These are phyloP conservation scores for Cottus gobio DNA, from an alignment of 2,113 vertebrate genomes.

Conservation along the genomic window DNA sequence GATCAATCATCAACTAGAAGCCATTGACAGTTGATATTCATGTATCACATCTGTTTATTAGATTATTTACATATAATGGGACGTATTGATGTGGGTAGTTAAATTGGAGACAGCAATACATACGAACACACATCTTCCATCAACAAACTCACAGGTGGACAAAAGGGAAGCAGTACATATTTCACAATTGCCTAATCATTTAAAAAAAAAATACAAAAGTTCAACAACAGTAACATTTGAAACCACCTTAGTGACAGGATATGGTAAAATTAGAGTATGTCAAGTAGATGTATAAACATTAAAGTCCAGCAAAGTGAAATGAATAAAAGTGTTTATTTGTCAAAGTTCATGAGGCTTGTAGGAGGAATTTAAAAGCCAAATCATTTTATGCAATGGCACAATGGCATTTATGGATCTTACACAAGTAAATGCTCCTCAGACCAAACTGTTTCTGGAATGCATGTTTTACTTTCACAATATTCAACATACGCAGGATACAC, in stretches of 20 bases:
- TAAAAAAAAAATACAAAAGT: conserved; percentile 48
- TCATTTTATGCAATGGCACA: conserved; percentile 13
- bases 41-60: conserved; percentile 64
- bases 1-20: not conserved
- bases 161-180: conserved; percentile 57
- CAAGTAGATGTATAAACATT: conserved; percentile 7
- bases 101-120: conserved; percentile 48
- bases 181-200: conserved; percentile 40
- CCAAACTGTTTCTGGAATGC: conserved; percentile 51
- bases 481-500: conserved; percentile 45
- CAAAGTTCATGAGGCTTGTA: conserved; percentile 7
- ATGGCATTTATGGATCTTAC: conserved; percentile 37
- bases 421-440: conserved; percentile 27
- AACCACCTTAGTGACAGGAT: conserved; percentile 41
- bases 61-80: conserved; percentile 77
- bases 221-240: conserved; percentile 50
- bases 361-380: conserved; percentile 46
- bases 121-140: conserved; percentile 53
- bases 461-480: conserved; percentile 49
- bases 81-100: conserved; percentile 36
- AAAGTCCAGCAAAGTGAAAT: conserved; percentile 18
- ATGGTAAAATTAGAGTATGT: conserved; percentile 28
- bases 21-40: not conserved
- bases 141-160: conserved; percentile 61
- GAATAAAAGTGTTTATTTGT: conserved; percentile 12